phyloP scores from a whole-genome alignment of 2,797 vertebrate genomes.

The Gastrophryne carolinensis region DNA sequence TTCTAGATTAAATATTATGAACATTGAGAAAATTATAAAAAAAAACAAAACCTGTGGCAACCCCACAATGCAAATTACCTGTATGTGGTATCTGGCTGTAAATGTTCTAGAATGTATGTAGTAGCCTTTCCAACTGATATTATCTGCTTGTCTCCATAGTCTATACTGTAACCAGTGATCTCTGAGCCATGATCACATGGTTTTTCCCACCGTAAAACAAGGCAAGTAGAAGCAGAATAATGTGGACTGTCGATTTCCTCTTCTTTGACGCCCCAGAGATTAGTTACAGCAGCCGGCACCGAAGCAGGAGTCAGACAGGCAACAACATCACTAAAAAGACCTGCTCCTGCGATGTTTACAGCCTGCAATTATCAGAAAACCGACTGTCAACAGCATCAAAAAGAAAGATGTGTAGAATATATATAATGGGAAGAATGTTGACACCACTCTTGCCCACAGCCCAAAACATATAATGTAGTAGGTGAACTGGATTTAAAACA shows the following conservation, averaged over 20 bases:
- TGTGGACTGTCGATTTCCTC: conserved; percentile 73
- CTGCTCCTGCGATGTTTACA: conserved; percentile 83
- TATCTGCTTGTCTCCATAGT: conserved; percentile 91
- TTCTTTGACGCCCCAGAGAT: conserved; percentile 81
- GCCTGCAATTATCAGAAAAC: conserved; percentile 71
- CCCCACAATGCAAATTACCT: conserved; percentile 71
- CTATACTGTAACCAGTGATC: conserved; percentile 92
- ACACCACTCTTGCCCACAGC: too few species aligned
- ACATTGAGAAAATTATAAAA: neutral
- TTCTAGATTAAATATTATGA: neutral
- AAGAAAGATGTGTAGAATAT: too few species aligned
- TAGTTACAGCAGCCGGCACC: conserved; percentile 85
- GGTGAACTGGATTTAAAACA: too few species aligned
- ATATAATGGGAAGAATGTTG: too few species aligned
- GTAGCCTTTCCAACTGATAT: conserved; percentile 79
- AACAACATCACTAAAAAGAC: conserved; percentile 88
- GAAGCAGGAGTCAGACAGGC: conserved; percentile 89
- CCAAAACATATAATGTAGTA: too few species aligned
- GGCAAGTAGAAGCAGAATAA: conserved; percentile 89
- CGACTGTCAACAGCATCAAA: too few species aligned
- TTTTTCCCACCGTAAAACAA: conserved; percentile 88
- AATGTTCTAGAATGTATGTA: conserved; percentile 82
- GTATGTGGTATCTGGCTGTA: conserved; percentile 96
- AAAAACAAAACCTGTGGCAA: neutral
- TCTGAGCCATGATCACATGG: conserved; percentile 90